Conservation (phyloP, 2,113 vertebrate genomes). For the Tragelaphus buxtoni region DNA sequence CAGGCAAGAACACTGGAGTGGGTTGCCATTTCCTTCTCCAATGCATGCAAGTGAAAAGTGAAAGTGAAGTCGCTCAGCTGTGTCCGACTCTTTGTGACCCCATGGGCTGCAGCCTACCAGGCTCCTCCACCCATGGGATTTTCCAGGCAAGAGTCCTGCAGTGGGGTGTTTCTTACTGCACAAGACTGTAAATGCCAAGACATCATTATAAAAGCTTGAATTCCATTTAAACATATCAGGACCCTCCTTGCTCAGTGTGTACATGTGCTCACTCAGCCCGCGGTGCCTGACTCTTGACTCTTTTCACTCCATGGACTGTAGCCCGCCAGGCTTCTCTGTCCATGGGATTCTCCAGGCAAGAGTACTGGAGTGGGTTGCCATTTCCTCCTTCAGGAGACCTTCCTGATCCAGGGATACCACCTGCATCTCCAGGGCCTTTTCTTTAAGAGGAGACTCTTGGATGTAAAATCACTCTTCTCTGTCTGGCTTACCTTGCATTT, state of each 20-base stretch:
- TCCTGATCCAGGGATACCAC: neutral
- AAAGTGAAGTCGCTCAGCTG: no score
- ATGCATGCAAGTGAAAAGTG: no score
- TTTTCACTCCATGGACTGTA: rapidly evolving
- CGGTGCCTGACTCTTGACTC: neutral
- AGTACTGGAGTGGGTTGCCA: neutral
- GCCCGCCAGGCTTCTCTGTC: neutral
- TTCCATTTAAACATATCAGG: neutral
- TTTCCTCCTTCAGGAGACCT: neutral
- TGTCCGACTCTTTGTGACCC: no score
- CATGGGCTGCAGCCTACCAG: no score
- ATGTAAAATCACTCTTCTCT: neutral
- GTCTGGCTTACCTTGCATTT: neutral
- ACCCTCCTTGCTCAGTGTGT: neutral
- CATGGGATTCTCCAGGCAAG: neutral
- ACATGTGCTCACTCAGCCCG: rapidly evolving
- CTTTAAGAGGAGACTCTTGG: neutral
- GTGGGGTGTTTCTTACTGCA: neutral
- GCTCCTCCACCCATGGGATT: no score
- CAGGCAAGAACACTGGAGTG: no score
- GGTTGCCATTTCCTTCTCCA: no score
- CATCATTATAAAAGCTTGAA: neutral
- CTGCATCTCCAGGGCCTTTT: neutral
- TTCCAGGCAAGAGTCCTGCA: no score
- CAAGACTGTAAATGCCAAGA: neutral